These are phyloP conservation scores for Temnothorax nylanderi DNA, from an alignment of 1,140 invertebrate species.

Conservation along the genomic window DNA sequence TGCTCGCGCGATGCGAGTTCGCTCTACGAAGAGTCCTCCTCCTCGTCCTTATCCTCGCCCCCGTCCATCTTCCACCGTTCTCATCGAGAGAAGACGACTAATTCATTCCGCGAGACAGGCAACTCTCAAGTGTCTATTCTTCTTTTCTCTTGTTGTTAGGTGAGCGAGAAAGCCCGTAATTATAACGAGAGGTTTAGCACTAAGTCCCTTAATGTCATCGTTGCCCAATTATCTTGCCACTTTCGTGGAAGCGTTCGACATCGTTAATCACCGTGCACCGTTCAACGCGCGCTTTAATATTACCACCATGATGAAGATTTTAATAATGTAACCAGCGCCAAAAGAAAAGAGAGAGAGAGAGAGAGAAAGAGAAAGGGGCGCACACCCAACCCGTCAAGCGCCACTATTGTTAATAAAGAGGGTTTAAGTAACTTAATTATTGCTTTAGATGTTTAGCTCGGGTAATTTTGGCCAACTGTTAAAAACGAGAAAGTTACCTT, in stretches of 20 bases:
- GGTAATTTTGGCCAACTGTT: not conserved
- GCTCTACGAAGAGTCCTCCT: slow-evolving; percentile 71
- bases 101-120: slow-evolving; percentile 73
- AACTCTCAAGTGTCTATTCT: slow-evolving; percentile 72
- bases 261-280: slow-evolving; percentile 44
- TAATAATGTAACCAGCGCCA: slow-evolving; percentile 40
- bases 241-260: slow-evolving; percentile 59
- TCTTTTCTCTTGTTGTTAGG: slow-evolving; percentile 73
- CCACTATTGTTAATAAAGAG: slow-evolving; percentile 40
- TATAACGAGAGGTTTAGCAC: slow-evolving; percentile 72
- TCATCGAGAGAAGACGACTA: slow-evolving; percentile 73
- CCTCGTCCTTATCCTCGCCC: slow-evolving; percentile 45
- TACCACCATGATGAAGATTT: slow-evolving; percentile 50
- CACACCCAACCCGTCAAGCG: slow-evolving; percentile 13
- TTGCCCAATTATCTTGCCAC: slow-evolving; percentile 66
- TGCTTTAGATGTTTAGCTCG: slow-evolving; percentile 26
- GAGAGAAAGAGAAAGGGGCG: not conserved
- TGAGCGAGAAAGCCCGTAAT: slow-evolving; percentile 71
- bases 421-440: slow-evolving; percentile 44
- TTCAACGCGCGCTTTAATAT: slow-evolving; percentile 38
- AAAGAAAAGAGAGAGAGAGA: not conserved
- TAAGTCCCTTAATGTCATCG: slow-evolving; percentile 71
- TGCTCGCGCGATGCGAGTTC: slow-evolving; percentile 77
- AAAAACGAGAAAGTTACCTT: not conserved
- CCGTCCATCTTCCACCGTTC: slow-evolving; percentile 65